Conservation (phyloP, 2,113 vertebrate species). For the Atrichornis clamosus region DNA sequence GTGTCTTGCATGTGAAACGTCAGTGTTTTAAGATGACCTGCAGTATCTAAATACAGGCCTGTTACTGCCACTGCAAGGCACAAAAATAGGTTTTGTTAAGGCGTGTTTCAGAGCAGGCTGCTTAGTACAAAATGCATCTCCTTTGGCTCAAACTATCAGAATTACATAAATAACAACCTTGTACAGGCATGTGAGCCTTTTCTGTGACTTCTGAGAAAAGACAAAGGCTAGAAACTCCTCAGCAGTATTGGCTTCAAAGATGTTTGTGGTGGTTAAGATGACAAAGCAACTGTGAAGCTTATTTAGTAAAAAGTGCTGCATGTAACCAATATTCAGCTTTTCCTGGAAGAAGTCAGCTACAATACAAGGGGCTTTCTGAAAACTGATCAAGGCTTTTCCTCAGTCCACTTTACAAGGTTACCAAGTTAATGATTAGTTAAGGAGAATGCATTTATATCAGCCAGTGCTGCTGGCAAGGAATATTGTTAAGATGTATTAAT, state of each 20-base stretch:
- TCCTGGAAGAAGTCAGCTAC: neutral
- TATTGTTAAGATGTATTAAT: neutral
- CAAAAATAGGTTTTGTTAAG: neutral
- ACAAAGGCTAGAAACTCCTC: neutral
- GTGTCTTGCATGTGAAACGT: neutral
- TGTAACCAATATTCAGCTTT: neutral
- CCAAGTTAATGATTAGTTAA: constrained; percentile 20
- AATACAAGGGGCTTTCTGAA: neutral
- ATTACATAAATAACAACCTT: neutral
- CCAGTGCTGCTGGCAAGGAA: neutral
- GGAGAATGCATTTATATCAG: neutral
- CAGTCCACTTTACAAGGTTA: neutral
- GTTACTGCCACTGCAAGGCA: neutral
- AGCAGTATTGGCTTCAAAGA: neutral
- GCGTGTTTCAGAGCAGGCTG: neutral
- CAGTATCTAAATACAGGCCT: neutral
- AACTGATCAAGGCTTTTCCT: neutral
- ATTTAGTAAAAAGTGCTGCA: neutral
- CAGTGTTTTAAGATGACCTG: neutral
- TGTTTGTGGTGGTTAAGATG: neutral
- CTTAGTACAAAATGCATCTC: neutral
- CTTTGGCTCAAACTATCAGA: neutral
- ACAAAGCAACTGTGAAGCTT: neutral
- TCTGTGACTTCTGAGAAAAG: neutral
- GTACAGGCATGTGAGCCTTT: neutral